These are phyloP conservation scores for Pseudomugil tenellus DNA, from an alignment of 2,797 vertebrate species.

Conservation along the genomic window DNA sequence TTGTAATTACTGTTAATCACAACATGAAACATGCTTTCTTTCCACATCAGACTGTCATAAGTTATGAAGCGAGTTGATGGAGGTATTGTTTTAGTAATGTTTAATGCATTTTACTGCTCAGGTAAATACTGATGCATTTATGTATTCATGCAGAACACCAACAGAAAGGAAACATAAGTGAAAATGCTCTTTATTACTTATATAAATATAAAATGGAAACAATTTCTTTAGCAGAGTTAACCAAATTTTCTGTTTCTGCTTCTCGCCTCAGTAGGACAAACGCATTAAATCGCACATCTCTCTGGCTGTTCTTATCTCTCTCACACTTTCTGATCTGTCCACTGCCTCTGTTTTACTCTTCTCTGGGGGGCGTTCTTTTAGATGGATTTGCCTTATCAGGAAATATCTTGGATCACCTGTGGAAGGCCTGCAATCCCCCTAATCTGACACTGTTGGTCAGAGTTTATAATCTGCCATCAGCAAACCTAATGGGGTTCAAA, in stretches of 20 bases:
- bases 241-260: slow-evolving; percentile 11
- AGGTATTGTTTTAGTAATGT: slow-evolving; percentile 6
- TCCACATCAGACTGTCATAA: slow-evolving; percentile 2
- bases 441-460: slow-evolving; percentile 66
- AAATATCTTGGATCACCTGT: slow-evolving; percentile 65
- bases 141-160: not conserved
- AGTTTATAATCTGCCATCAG: slow-evolving; percentile 71
- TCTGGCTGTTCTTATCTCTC: slow-evolving; percentile 57
- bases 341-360: slow-evolving; percentile 35
- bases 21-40: not conserved
- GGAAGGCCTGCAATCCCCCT: slow-evolving; percentile 60
- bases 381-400: slow-evolving; percentile 68
- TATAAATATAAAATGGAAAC: slow-evolving; percentile 1
- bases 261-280: slow-evolving; percentile 39
- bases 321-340: slow-evolving; percentile 52
- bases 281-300: slow-evolving; percentile 40
- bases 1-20: slow-evolving; percentile 19
- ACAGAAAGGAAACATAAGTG: not conserved
- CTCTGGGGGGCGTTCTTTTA: slow-evolving; percentile 53
- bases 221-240: slow-evolving; percentile 19
- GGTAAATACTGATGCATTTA: not conserved
- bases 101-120: not conserved
- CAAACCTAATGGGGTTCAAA: slow-evolving; percentile 46
- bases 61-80: not conserved
- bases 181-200: not conserved